A percentile compares a stretch with the other conserved stretches of the same genome.
Evolutionary conservation across 92 coral and sea anemone species (phyloP).

Genomic region (Epizoanthus ramosus): DNA sequence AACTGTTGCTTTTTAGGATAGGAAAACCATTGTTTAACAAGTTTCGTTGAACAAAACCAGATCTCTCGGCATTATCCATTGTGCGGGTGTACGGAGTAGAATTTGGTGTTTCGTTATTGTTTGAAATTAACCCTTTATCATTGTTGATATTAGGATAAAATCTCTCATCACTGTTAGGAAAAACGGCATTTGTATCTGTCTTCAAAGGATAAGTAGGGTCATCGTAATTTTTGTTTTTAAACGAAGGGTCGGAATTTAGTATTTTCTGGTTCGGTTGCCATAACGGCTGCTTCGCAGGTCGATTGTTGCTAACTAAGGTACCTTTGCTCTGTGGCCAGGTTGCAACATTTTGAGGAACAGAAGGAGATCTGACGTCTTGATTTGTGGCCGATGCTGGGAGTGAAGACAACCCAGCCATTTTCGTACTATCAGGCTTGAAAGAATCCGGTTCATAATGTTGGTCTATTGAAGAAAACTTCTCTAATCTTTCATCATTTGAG

Average conservation of each 20-base stretch:
- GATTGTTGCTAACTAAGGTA: background rate
- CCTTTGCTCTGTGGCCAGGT: background rate
- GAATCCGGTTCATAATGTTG: background rate
- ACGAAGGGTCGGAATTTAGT: too few relatives aligned
- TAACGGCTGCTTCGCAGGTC: background rate
- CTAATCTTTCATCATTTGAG: background rate
- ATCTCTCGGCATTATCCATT: background rate
- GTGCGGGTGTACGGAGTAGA: background rate
- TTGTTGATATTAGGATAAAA: background rate
- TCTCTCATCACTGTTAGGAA: background rate
- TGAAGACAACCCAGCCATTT: background rate
- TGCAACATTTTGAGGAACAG: constrained; percentile 1
- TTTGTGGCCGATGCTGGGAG: background rate
- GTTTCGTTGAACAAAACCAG: background rate
- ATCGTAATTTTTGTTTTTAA: background rate
- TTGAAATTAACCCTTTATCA: background rate
- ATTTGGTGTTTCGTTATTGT: background rate
- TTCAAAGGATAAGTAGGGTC: background rate
- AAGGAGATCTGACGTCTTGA: background rate
- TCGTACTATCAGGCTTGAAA: background rate
- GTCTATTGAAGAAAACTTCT: constrained; percentile 36
- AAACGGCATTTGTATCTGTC: background rate
- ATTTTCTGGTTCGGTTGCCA: background rate
- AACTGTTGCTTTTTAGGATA: background rate
- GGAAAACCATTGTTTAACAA: background rate